Evolutionary conservation across 2,888 invertebrate species (phyloP).

Genomic region (Pyrocoelia pectoralis): DNA sequence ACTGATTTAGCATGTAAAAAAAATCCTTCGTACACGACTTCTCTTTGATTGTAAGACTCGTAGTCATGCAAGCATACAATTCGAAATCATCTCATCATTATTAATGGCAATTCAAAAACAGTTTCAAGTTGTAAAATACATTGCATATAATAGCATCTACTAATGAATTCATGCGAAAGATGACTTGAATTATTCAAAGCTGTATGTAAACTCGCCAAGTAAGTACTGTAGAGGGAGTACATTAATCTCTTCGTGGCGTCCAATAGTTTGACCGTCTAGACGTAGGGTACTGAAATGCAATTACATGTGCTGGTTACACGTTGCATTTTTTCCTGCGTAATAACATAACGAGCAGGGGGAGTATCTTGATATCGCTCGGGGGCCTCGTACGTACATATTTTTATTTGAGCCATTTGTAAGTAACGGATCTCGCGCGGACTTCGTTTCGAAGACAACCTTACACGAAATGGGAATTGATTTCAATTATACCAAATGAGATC

Average conservation of each 20-base stretch:
- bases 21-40: constrained; percentile 9
- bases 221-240: constrained; percentile 37
- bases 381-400: constrained; percentile 27
- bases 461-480: constrained; percentile 19
- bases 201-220: constrained; percentile 39
- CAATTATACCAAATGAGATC: constrained; percentile 22
- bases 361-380: constrained; percentile 34
- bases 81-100: constrained; percentile 20
- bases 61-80: constrained; percentile 10
- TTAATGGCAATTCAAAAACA: constrained; percentile 26
- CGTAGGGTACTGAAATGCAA: constrained; percentile 38
- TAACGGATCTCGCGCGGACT: not conserved
- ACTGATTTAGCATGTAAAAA: not conserved
- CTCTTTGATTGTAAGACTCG: constrained; percentile 9
- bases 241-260: constrained; percentile 43
- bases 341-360: constrained; percentile 46
- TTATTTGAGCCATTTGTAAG: not conserved
- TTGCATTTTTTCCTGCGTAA: constrained; percentile 46
- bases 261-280: constrained; percentile 41
- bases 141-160: constrained; percentile 23
- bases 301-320: constrained; percentile 47
- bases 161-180: constrained; percentile 38
- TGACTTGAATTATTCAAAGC: constrained; percentile 41
- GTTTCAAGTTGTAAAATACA: constrained; percentile 23
- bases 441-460: not conserved